Evolutionary conservation across 2,797 vertebrate genomes (phyloP).

Genomic region (Scolopax bukidnonensis): DNA sequence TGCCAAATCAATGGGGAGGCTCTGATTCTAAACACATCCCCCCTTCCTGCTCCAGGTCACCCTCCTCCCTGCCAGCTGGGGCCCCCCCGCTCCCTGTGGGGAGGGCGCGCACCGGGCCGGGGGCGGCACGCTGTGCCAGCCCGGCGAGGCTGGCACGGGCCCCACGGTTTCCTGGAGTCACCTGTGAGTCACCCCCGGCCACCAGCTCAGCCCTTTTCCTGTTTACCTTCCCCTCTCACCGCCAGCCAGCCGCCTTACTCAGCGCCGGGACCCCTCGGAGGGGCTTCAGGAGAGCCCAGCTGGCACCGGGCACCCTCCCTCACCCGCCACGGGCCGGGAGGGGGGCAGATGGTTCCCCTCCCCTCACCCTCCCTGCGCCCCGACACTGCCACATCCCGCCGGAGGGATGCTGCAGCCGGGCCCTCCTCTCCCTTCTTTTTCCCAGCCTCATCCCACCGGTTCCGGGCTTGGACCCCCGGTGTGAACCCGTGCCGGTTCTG

Average conservation of each 20-base stretch:
- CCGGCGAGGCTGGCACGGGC: neutral
- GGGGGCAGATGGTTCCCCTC: neutral
- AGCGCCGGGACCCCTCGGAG: neutral
- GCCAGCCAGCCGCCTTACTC: constrained; percentile 42
- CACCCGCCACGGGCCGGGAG: neutral
- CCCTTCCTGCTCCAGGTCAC: rapidly evolving
- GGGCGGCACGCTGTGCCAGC: neutral
- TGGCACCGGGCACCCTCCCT: neutral
- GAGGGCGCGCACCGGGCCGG: neutral
- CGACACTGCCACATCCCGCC: neutral
- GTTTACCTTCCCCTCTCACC: constrained; percentile 54
- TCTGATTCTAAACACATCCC: too few relatives aligned
- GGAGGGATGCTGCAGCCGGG: neutral
- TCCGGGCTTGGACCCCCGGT: neutral
- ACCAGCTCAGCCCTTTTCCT: constrained; percentile 66
- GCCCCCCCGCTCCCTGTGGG: neutral
- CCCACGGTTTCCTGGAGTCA: constrained; percentile 43
- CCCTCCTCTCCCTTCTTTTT: neutral
- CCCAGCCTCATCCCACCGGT: neutral
- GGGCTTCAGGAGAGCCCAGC: neutral
- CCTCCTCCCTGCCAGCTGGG: too few relatives aligned
- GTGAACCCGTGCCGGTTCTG: neutral
- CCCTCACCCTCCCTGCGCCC: neutral
- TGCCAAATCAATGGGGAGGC: neutral
- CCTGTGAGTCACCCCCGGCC: constrained; percentile 44